Conservation (phyloP, 2,888 invertebrate genomes). For the Osmoderma eremita region DNA sequence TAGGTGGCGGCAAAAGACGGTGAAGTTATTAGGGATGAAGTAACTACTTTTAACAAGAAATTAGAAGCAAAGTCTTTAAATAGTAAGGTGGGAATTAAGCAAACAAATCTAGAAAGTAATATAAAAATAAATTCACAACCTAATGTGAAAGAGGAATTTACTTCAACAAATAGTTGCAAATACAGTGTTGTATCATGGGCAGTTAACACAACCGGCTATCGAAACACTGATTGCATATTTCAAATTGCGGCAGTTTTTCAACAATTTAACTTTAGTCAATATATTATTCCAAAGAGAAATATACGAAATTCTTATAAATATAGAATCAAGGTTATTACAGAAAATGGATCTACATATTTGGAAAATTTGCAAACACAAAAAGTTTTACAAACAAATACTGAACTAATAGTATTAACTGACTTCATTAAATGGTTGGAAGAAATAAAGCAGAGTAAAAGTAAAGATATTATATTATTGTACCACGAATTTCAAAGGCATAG, state of each 20-base stretch:
- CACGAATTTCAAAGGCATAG: constrained; percentile 7
- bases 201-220: constrained; percentile 1
- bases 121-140: not conserved
- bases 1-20: too few relatives aligned
- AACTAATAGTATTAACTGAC: not conserved
- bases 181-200: constrained; percentile 12
- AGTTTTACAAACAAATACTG: constrained; percentile 13
- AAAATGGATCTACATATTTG: not conserved
- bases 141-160: not conserved
- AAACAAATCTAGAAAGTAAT: too few relatives aligned
- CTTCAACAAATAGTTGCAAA: not conserved
- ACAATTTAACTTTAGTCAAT: constrained; percentile 14
- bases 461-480: constrained; percentile 15
- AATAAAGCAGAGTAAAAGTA: not conserved
- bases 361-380: constrained; percentile 3
- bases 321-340: not conserved
- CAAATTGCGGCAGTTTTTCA: constrained; percentile 8
- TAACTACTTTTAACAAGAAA: too few relatives aligned
- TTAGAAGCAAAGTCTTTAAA: too few relatives aligned
- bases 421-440: constrained; percentile 14
- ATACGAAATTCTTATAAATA: not conserved
- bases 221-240: constrained; percentile 5
- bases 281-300: constrained; percentile 3
- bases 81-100: too few relatives aligned
- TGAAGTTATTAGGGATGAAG: too few relatives aligned